These are phyloP conservation scores for Hermaeophaga mercurialis DNA, from an alignment of 2,888 invertebrate genomes.

Conservation along the genomic window DNA sequence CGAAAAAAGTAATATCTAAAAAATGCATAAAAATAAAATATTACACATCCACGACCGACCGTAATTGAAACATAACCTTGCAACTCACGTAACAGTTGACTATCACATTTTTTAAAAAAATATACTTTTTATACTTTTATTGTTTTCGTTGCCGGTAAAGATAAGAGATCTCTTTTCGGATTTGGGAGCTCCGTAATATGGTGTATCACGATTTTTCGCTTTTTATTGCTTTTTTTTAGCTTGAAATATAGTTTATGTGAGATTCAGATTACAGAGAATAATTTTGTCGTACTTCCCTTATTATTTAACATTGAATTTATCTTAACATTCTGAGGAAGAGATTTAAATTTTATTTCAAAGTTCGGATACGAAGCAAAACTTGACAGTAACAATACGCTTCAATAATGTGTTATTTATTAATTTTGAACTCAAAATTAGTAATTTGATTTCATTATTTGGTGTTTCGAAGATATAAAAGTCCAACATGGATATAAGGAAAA, in stretches of 20 bases:
- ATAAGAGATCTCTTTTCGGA: conserved; percentile 29
- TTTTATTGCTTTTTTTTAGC: conserved; percentile 2
- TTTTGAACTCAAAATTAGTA: too few relatives aligned
- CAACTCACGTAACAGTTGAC: conserved; percentile 34
- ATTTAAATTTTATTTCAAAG: too few relatives aligned
- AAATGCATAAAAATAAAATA: conserved; percentile 43
- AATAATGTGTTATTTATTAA: too few relatives aligned
- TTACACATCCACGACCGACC: conserved; percentile 36
- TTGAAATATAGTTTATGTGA: not conserved
- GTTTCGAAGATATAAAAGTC: too few relatives aligned
- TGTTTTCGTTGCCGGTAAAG: conserved; percentile 28
- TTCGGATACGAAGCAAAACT: too few relatives aligned
- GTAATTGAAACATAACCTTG: conserved; percentile 43
- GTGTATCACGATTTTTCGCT: conserved; percentile 14
- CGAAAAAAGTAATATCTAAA: conserved; percentile 39
- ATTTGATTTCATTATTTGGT: too few relatives aligned
- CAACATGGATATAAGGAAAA: too few relatives aligned
- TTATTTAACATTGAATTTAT: too few relatives aligned
- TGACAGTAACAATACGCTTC: too few relatives aligned
- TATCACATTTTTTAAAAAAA: conserved; percentile 34
- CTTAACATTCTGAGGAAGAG: too few relatives aligned
- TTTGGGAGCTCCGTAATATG: conserved; percentile 9
- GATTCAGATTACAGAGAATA: not conserved
- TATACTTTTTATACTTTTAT: conserved; percentile 27
- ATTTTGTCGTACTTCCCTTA: too few relatives aligned